Evolutionary conservation across 2,113 vertebrate genomes (phyloP), one percentile per base, ranked within the genome.

Genomic region (Maccullochella peelii): DNA sequence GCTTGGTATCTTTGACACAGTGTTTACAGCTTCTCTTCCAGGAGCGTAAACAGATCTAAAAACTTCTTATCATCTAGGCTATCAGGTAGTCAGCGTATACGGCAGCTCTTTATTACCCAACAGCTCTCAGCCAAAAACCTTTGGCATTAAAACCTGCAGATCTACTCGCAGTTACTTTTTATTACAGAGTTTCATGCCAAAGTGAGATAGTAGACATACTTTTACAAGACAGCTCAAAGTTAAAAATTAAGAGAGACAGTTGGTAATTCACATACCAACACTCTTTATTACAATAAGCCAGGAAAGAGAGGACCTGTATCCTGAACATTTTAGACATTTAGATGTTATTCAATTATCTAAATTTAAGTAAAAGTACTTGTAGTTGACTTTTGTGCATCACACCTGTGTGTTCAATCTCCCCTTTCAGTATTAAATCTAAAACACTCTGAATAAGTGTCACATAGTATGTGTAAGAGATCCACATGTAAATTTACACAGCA

Each of bases 161-260:
- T 61, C 14, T 40, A 40, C 57, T n/a, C 16, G n/a, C 14, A 52
- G 21, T 33, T 27, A 23, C 1, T 0, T 44, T 77, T 77, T 44
- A 69, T 52, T 44, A 74, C 20, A 8, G 23, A 6, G 23, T 55
- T 49, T 49, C 0, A 5, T 40, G 36, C 8, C 58, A 36, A 44
- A 5, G 38, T 33, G 11, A 69, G 38, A 84, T 65, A 21, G 5
- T 36, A 49, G 21, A 54, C 59, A 71, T 33, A 20, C 9, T 70
- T 82, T 82, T 61, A 71, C 63, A 67, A 61, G 65, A 80, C 27
- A 25, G 44, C 61, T 47, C 12, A 65, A 40, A 65, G 59, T 62
- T 71, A 44, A 76, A 62, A 5, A 62, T 69, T 40, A 7, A 44
- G 11, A 71, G 11, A 27, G 49, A 62, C 12, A 15, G 6, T 50